A percentile compares a stretch with the other conserved stretches of the same genome.
phyloP scores from a whole-genome alignment of 2,797 vertebrate genomes.

The Martes flavigula region DNA sequence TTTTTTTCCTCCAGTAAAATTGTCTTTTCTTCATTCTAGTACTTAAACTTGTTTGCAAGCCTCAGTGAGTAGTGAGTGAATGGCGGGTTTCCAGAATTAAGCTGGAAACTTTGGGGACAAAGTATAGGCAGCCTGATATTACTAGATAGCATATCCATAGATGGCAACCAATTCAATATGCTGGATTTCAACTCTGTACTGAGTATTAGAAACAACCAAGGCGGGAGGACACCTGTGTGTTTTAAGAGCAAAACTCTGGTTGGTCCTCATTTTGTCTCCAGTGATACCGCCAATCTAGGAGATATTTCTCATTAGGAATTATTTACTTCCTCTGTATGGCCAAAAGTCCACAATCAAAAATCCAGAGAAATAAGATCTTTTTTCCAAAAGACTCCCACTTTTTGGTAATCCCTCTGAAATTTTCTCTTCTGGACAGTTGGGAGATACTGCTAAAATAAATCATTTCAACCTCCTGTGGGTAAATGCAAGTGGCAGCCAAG shows the following conservation, averaged over 20 bases:
- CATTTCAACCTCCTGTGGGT: background rate
- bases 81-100: background rate
- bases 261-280: background rate
- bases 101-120: background rate
- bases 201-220: background rate
- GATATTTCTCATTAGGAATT: background rate
- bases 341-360: background rate
- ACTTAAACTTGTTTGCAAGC: conserved; percentile 28
- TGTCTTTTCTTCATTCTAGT: background rate
- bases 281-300: background rate
- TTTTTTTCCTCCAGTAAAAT: background rate
- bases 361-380: background rate
- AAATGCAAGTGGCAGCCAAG: background rate
- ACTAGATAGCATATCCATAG: background rate
- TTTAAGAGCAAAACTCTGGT: background rate
- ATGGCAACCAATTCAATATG: background rate
- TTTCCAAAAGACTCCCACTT: background rate
- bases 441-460: background rate
- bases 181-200: background rate
- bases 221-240: background rate
- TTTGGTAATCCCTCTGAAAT: background rate
- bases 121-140: background rate
- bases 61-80: background rate
- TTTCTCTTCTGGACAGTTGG: background rate
- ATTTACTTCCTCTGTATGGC: background rate